These are phyloP conservation scores for Liposcelis brunnea DNA, from an alignment of 2,888 invertebrate species.

Conservation along the genomic window DNA sequence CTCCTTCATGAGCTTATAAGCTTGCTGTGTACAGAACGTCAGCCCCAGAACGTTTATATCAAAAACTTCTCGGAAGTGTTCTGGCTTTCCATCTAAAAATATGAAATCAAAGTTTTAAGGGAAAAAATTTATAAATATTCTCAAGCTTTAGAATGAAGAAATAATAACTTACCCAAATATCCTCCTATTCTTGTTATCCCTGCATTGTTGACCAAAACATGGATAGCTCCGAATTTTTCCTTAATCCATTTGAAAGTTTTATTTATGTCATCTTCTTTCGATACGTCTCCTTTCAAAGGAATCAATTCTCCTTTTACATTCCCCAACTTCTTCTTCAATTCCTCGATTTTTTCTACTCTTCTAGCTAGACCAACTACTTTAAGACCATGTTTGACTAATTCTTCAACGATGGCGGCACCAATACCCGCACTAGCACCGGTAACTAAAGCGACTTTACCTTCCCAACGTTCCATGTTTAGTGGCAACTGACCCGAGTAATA, in stretches of 20 bases:
- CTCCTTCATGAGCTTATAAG: slow-evolving; percentile 16
- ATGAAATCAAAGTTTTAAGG: too few species aligned
- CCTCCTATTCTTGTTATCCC: slow-evolving; percentile 18
- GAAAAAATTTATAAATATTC: neutral
- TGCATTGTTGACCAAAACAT: slow-evolving; percentile 23
- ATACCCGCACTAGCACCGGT: slow-evolving; percentile 10
- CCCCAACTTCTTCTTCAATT: neutral
- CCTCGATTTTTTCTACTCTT: neutral
- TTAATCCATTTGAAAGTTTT: slow-evolving; percentile 13
- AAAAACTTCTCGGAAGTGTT: slow-evolving; percentile 15
- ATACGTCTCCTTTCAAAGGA: slow-evolving; percentile 15
- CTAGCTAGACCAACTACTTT: neutral
- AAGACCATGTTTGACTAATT: neutral
- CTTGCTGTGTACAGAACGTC: slow-evolving; percentile 14
- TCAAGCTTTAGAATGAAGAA: neutral
- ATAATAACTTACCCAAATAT: slow-evolving; percentile 19
- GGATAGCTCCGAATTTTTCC: slow-evolving; percentile 14
- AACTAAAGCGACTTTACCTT: slow-evolving; percentile 6
- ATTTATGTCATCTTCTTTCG: slow-evolving; percentile 15
- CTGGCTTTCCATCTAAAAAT: slow-evolving; percentile 15
- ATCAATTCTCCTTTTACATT: slow-evolving; percentile 12
- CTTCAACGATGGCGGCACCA: slow-evolving; percentile 1
- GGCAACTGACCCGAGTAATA: too few species aligned
- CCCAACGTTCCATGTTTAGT: slow-evolving; percentile 10
- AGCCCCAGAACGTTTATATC: slow-evolving; percentile 16